A percentile compares a stretch with the other conserved stretches of the same genome.
phyloP scores from a whole-genome alignment of 2,113 vertebrate genomes.

The Capreolus pygargus region DNA sequence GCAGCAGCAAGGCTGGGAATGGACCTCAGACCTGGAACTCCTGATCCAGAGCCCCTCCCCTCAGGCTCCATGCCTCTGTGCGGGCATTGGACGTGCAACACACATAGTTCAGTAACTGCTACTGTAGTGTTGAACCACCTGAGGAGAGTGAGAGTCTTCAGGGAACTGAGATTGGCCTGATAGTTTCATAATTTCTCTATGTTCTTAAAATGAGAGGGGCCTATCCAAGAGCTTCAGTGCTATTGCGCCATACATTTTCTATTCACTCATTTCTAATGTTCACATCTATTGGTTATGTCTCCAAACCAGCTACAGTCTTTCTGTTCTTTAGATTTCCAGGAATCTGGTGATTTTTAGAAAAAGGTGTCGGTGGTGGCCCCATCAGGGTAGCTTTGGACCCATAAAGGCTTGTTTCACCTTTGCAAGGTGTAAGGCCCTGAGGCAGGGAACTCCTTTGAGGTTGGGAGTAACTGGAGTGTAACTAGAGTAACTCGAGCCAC shows the following conservation, averaged over 20 bases:
- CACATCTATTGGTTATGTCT: not conserved
- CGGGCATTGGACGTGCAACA: accelerated
- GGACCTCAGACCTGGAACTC: not conserved
- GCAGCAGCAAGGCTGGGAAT: not conserved
- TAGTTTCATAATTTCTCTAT: not conserved
- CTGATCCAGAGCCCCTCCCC: no score
- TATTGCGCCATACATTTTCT: not conserved
- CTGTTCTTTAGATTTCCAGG: not conserved
- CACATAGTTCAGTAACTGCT: not conserved
- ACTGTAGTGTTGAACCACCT: no score
- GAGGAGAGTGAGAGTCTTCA: not conserved
- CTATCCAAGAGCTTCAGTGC: not conserved
- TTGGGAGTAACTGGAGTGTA: not conserved
- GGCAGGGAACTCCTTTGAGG: not conserved
- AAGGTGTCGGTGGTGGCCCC: not conserved
- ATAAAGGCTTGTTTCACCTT: not conserved
- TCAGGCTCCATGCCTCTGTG: not conserved
- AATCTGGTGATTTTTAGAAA: not conserved
- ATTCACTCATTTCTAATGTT: not conserved
- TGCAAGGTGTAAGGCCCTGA: not conserved
- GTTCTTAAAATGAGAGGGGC: not conserved
- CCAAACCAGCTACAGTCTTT: not conserved
- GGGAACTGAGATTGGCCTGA: not conserved
- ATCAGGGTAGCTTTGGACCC: not conserved
- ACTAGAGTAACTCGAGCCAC: not conserved